Conservation (phyloP, 2,888 invertebrate species). For the Parnassius mnemosyne region DNA sequence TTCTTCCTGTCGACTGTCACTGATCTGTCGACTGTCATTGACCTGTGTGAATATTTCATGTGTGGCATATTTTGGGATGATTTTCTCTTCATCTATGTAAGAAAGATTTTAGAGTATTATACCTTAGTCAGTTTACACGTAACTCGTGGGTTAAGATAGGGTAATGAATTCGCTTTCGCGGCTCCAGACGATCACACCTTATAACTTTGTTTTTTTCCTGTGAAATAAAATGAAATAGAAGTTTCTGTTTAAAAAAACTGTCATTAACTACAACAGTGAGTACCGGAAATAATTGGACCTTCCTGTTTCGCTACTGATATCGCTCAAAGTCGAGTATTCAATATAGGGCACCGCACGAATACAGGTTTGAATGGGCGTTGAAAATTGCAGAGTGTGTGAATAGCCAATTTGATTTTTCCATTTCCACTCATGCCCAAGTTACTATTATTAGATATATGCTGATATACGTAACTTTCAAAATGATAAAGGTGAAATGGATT, state of each 20-base stretch:
- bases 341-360: slow-evolving; percentile 7
- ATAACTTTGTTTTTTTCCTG: no score
- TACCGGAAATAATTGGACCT: slow-evolving; percentile 4
- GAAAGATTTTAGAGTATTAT: no score
- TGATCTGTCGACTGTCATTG: no score
- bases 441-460: not conserved
- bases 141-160: no score
- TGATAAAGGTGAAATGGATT: not conserved
- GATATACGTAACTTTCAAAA: not conserved
- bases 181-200: no score
- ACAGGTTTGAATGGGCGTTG: slow-evolving; percentile 11
- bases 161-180: no score
- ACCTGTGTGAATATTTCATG: no score
- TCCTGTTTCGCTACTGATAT: slow-evolving; percentile 8
- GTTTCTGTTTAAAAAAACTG: not conserved
- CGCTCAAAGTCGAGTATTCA: slow-evolving; percentile 2
- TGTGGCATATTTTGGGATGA: no score
- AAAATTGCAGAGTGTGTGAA: slow-evolving; percentile 19
- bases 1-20: no score
- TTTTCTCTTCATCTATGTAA: no score
- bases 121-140: no score
- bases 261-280: not conserved
- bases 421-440: slow-evolving; percentile 8
- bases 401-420: slow-evolving; percentile 20
- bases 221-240: not conserved